These are phyloP conservation scores for Sogatella furcifera DNA, from an alignment of 1,140 invertebrate genomes.

Conservation along the genomic window DNA sequence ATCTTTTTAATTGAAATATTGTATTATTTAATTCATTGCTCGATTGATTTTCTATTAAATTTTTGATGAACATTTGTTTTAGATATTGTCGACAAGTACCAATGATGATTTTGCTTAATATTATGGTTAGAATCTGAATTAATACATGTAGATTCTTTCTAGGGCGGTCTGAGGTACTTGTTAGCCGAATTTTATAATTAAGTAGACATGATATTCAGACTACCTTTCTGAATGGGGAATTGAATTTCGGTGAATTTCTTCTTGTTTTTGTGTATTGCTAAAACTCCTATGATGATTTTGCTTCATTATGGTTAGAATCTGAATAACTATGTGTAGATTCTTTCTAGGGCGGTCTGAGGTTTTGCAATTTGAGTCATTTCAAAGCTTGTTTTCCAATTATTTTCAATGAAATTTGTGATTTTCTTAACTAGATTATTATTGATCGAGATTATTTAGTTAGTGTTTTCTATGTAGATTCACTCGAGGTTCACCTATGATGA, in stretches of 20 bases:
- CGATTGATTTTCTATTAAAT: too few species aligned
- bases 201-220: too few species aligned
- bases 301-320: constrained; percentile 5
- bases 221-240: too few species aligned
- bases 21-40: too few species aligned
- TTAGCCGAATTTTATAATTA: too few species aligned
- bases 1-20: background rate
- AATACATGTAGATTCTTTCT: background rate
- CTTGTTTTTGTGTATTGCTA: too few species aligned
- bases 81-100: constrained; percentile 8
- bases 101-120: too few species aligned
- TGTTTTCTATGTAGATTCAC: background rate
- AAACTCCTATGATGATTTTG: background rate
- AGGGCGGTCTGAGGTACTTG: constrained; percentile 8
- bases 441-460: too few species aligned
- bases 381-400: background rate
- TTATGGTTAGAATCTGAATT: constrained; percentile 6
- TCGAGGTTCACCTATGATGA: constrained; percentile 5
- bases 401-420: constrained; percentile 13
- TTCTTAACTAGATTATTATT: too few species aligned
- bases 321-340: background rate
- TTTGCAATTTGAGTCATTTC: background rate
- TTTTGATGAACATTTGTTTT: too few species aligned
- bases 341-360: constrained; percentile 11
- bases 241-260: too few species aligned